Conservation (phyloP, 2,797 vertebrate species). For the Enteromius trimaculatus region DNA sequence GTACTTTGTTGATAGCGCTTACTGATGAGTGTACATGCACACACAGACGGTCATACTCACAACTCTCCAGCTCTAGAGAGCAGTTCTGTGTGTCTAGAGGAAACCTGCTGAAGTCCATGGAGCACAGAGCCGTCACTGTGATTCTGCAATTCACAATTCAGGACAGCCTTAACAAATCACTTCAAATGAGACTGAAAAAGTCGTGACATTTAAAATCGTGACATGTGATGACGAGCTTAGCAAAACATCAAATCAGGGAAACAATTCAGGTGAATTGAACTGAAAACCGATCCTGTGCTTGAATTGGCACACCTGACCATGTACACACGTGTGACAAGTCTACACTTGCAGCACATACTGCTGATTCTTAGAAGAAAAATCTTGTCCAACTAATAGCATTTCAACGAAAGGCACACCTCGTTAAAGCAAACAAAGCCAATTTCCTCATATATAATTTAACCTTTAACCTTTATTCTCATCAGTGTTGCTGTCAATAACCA, state of each 20-base stretch:
- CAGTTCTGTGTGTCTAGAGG: constrained; percentile 94
- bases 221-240: not conserved
- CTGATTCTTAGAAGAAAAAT: not conserved
- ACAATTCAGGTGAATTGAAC: constrained; percentile 2
- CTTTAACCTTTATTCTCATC: not conserved
- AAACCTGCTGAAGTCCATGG: constrained; percentile 94
- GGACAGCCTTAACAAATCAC: not conserved
- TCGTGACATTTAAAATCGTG: not conserved
- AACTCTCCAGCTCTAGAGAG: constrained; percentile 93
- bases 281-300: constrained; percentile 3
- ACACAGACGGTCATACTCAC: constrained; percentile 78
- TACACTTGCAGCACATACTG: constrained; percentile 27
- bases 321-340: constrained; percentile 53
- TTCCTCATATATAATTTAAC: not conserved
- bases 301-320: not conserved
- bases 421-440: not conserved
- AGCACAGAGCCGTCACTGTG: constrained; percentile 78
- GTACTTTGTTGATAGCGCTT: not conserved
- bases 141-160: constrained; percentile 38
- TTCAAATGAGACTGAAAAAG: not conserved
- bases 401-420: not conserved
- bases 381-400: too few relatives aligned
- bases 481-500: not conserved
- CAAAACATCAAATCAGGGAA: not conserved
- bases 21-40: constrained; percentile 7